These are phyloP conservation scores for Cataglyphis livida DNA, from an alignment of 2,888 invertebrate species.

Conservation along the genomic window DNA sequence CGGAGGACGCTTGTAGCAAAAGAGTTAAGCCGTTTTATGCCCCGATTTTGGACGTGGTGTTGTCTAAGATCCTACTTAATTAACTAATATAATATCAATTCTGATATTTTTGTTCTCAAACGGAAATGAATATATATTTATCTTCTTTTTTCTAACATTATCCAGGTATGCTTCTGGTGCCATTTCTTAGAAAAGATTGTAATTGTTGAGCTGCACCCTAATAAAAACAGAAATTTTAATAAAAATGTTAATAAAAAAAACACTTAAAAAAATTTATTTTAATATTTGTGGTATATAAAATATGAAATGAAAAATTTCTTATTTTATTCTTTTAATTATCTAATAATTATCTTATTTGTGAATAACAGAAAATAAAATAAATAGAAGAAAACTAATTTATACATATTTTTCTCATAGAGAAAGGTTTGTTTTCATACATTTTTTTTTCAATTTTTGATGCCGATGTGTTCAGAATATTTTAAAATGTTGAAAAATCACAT, in stretches of 20 bases:
- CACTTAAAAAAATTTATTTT: constrained; percentile 8
- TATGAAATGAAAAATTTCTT: background rate
- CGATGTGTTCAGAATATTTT: no score
- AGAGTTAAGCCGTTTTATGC: no score
- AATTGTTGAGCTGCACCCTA: constrained; percentile 92
- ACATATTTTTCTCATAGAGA: background rate
- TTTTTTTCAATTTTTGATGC: no score
- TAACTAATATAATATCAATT: constrained; percentile 11
- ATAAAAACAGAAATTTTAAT: constrained; percentile 38
- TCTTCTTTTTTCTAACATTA: constrained; percentile 60
- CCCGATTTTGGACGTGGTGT: no score
- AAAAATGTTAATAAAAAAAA: constrained; percentile 31
- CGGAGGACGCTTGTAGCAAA: no score
- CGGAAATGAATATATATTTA: constrained; percentile 18
- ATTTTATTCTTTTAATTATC: background rate
- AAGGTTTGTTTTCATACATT: no score
- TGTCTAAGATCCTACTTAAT: background rate
- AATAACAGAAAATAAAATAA: background rate
- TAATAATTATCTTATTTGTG: background rate
- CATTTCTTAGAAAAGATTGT: constrained; percentile 88
- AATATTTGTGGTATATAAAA: background rate
- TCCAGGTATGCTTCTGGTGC: constrained; percentile 78
- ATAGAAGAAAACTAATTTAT: background rate
- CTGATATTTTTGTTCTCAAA: constrained; percentile 6
- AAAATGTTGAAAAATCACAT: no score